Conservation (phyloP, 2,888 invertebrate genomes). For the Dryobotodes eremita region DNA sequence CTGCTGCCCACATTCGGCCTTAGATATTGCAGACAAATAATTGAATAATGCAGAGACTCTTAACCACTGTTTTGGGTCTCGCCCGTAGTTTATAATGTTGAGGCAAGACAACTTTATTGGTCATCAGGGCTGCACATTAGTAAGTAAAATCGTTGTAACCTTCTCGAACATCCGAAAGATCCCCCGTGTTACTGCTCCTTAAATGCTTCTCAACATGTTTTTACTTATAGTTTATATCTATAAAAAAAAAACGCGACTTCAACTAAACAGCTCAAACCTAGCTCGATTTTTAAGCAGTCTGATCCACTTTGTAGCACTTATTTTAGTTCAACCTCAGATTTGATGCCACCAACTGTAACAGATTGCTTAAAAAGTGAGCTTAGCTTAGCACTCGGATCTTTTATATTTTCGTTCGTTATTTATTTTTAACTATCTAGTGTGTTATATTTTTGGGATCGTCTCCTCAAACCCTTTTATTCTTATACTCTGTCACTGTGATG, state of each 20-base stretch:
- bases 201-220: background rate
- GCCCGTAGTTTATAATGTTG: background rate
- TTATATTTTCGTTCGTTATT: background rate
- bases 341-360: background rate
- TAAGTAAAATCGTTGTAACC: background rate
- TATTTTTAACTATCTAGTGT: background rate
- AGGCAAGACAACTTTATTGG: background rate
- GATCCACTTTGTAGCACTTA: background rate
- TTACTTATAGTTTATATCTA: background rate
- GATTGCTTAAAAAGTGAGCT: background rate
- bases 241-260: background rate
- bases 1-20: slow-evolving; percentile 16
- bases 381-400: background rate
- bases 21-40: background rate
- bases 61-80: background rate
- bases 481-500: background rate
- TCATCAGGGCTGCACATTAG: background rate
- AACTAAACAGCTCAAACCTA: background rate
- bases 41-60: background rate
- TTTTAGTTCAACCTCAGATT: background rate
- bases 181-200: background rate
- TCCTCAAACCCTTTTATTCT: background rate
- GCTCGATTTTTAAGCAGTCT: background rate
- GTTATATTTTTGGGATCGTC: background rate
- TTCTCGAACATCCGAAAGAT: background rate